phyloP scores from a whole-genome alignment of 2,797 vertebrate genomes.

The Craterocephalus amniculus region DNA sequence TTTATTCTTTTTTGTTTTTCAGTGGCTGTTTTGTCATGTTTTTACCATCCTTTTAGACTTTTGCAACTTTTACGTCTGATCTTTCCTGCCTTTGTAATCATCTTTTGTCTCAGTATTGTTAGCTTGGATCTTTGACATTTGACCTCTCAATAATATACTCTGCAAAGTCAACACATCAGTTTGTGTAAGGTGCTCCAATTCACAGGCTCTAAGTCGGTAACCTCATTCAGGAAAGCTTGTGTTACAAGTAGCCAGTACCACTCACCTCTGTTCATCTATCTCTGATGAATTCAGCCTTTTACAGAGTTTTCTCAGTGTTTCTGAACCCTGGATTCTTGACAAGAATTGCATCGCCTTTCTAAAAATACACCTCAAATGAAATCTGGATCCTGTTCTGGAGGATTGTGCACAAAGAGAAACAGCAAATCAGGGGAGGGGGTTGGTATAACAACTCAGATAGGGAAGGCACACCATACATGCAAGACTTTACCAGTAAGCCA shows the following conservation, averaged over 20 bases:
- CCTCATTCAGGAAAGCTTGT: neutral
- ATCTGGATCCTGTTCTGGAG: slow-evolving; percentile 39
- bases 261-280: neutral
- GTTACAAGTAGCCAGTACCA: neutral
- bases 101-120: neutral
- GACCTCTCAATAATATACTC: neutral
- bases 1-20: neutral
- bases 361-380: slow-evolving; percentile 54
- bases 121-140: neutral
- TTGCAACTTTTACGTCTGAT: neutral
- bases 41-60: neutral
- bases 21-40: neutral
- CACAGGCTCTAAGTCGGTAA: neutral
- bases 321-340: slow-evolving; percentile 12
- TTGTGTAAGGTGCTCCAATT: neutral
- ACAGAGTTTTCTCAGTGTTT: slow-evolving; percentile 1
- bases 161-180: neutral
- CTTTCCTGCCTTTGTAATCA: neutral
- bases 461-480: slow-evolving; percentile 40
- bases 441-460: slow-evolving; percentile 51
- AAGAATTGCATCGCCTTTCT: slow-evolving; percentile 36
- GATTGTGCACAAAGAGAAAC: slow-evolving; percentile 29
- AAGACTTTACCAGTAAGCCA: slow-evolving; percentile 59
- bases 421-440: slow-evolving; percentile 29
- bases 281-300: slow-evolving; percentile 11